Evolutionary conservation across 2,113 vertebrate genomes (phyloP).

Genomic region (Thamnophis sirtalis): DNA sequence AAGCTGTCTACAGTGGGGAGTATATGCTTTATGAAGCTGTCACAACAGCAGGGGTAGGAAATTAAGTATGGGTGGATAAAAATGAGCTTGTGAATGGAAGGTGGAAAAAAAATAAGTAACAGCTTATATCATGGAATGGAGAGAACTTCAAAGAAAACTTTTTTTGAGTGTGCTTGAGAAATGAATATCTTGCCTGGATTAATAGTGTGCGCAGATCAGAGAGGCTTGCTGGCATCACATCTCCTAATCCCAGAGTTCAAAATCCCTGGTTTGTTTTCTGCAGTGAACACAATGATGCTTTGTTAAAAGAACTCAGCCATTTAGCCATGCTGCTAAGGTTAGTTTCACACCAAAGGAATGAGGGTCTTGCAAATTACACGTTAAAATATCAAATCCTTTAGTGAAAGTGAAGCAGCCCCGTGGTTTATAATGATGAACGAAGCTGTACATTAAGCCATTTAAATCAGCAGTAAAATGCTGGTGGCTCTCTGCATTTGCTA

Average conservation of each 20-base stretch:
- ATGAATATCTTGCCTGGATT: neutral
- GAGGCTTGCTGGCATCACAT: slow-evolving; percentile 14
- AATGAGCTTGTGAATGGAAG: neutral
- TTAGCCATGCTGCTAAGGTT: neutral
- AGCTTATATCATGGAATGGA: slow-evolving; percentile 26
- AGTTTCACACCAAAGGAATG: slow-evolving; percentile 14
- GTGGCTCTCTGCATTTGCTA: neutral
- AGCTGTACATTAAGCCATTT: neutral
- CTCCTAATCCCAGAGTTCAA: neutral
- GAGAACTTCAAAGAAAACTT: slow-evolving; percentile 28
- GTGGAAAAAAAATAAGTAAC: neutral
- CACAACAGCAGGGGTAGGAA: neutral
- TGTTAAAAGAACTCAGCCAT: slow-evolving; percentile 21
- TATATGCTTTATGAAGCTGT: neutral
- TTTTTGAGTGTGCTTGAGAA: slow-evolving; percentile 30
- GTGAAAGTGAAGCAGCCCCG: neutral
- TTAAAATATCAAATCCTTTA: slow-evolving; percentile 22
- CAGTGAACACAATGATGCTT: slow-evolving; percentile 1
- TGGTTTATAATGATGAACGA: neutral
- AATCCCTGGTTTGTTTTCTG: neutral
- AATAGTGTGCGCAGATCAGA: slow-evolving; percentile 14
- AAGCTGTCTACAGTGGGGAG: neutral
- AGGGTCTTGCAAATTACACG: neutral
- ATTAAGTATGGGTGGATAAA: neutral
- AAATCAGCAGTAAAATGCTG: neutral